phyloP scores from a whole-genome alignment of 1,140 invertebrate species.

The Phortica variegata region DNA sequence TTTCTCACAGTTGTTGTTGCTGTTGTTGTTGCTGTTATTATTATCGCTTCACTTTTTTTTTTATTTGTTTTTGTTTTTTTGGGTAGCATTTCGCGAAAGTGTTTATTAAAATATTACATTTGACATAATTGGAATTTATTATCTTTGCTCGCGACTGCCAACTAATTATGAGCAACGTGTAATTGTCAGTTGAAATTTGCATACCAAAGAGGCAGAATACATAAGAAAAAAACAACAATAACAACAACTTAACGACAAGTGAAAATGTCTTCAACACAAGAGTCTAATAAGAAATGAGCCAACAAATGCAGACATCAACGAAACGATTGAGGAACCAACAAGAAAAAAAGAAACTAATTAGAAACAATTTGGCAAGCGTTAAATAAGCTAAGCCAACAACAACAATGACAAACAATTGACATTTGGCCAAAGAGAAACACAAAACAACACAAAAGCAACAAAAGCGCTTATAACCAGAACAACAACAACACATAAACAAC shows the following conservation, averaged over 20 bases:
- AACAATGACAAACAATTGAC: slow-evolving; percentile 11
- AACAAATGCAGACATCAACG: slow-evolving; percentile 10
- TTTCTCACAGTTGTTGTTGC: slow-evolving; percentile 19
- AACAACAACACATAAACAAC: too few relatives aligned
- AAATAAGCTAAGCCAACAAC: slow-evolving; percentile 11
- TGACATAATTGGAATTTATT: slow-evolving; percentile 57
- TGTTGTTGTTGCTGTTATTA: slow-evolving; percentile 25
- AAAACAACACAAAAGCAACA: too few relatives aligned
- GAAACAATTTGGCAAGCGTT: slow-evolving; percentile 39
- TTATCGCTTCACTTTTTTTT: too few relatives aligned
- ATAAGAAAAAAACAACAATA: slow-evolving; percentile 3
- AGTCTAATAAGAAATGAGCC: not conserved
- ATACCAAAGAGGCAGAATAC: too few relatives aligned
- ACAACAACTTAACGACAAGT: slow-evolving; percentile 4
- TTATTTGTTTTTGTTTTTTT: not conserved
- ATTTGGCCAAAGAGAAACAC: too few relatives aligned
- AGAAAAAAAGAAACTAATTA: slow-evolving; percentile 27
- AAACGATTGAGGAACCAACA: slow-evolving; percentile 10
- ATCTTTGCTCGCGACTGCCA: not conserved
- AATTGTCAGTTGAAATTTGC: not conserved
- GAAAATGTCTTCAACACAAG: not conserved
- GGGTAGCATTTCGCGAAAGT: slow-evolving; percentile 30
- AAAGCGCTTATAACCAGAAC: too few relatives aligned
- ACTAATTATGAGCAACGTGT: not conserved
- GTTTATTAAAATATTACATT: slow-evolving; percentile 57